These are phyloP conservation scores for Pangasianodon gigas DNA, from an alignment of 2,113 vertebrate genomes.

Conservation along the genomic window DNA sequence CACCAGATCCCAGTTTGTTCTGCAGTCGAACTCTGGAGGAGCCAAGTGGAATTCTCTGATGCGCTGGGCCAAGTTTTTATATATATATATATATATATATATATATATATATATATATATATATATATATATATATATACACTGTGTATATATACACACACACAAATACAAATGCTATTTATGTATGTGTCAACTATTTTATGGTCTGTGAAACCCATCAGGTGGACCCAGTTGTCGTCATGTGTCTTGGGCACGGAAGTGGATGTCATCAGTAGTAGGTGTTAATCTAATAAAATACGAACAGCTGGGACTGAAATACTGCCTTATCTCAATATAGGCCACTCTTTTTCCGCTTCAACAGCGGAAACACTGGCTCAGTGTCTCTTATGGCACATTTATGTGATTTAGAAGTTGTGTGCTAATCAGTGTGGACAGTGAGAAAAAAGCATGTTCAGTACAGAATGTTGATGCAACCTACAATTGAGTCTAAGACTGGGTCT, in stretches of 20 bases:
- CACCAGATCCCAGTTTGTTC: background rate
- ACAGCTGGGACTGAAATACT: background rate
- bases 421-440: background rate
- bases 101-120: too few species aligned
- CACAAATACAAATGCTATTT: background rate
- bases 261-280: slow-evolving; percentile 7
- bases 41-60: background rate
- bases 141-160: background rate
- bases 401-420: slow-evolving; percentile 11
- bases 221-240: slow-evolving; percentile 12
- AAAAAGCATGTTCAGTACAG: background rate
- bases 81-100: background rate
- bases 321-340: background rate
- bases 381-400: background rate
- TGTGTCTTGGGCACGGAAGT: slow-evolving; percentile 13
- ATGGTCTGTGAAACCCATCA: background rate
- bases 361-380: background rate
- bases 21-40: background rate
- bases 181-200: background rate
- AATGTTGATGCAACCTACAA: slow-evolving; percentile 12
- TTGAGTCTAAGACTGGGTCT: slow-evolving; percentile 28
- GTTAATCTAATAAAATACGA: slow-evolving; percentile 7
- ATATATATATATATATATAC: background rate
- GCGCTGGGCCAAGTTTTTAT: background rate
- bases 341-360: background rate